phyloP scores from a whole-genome alignment of 2,113 vertebrate species.

The Octodon degus region DNA sequence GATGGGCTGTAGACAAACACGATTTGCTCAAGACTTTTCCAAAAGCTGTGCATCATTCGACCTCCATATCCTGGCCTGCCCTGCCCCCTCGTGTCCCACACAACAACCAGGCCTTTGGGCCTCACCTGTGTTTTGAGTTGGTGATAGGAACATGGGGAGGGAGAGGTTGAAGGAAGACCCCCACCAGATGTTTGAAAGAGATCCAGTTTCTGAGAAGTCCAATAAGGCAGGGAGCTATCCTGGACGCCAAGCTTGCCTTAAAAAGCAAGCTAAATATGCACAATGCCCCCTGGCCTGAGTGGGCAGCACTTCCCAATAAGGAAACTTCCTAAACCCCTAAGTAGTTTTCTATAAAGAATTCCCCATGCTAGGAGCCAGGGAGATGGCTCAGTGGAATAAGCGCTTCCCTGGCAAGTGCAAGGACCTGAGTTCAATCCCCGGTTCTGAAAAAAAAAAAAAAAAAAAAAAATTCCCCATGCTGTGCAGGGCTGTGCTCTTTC shows the following conservation, averaged over 20 bases:
- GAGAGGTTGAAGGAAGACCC: neutral
- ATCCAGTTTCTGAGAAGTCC: slow-evolving; percentile 59
- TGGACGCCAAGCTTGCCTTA: slow-evolving; percentile 35
- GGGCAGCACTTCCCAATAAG: neutral
- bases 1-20: slow-evolving; percentile 88
- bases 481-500: neutral
- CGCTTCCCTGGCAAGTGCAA: too few relatives aligned
- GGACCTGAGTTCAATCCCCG: too few relatives aligned
- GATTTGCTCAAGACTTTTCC: slow-evolving; percentile 87
- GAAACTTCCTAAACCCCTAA: neutral
- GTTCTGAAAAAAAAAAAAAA: too few relatives aligned
- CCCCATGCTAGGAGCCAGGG: neutral
- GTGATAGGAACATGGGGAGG: neutral
- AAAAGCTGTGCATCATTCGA: slow-evolving; percentile 84
- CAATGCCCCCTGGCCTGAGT: neutral
- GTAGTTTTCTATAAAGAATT: slow-evolving; percentile 19
- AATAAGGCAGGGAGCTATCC: slow-evolving; percentile 66
- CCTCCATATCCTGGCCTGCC: slow-evolving; percentile 57
- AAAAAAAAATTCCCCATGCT: neutral
- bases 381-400: too few relatives aligned
- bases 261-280: neutral
- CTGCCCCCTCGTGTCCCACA: too few relatives aligned
- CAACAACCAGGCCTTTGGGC: slow-evolving; percentile 59
- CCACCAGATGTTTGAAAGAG: slow-evolving; percentile 44
- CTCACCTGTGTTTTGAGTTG: slow-evolving; percentile 70